These are phyloP conservation scores for Leptinotarsa lineolata DNA, from an alignment of 1,140 invertebrate species.

Conservation along the genomic window DNA sequence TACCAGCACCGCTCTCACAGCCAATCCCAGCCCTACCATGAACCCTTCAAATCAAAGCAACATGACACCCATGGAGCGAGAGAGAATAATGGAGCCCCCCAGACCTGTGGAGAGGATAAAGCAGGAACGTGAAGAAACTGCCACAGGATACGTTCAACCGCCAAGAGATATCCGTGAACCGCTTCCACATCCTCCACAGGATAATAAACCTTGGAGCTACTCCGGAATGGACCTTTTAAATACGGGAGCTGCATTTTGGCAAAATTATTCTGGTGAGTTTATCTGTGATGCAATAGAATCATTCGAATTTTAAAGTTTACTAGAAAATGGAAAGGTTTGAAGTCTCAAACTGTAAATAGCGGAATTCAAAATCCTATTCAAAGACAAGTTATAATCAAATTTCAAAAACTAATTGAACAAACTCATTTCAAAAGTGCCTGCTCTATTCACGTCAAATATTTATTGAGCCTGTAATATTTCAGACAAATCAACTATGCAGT, in stretches of 20 bases:
- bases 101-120: slow-evolving; percentile 43
- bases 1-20: slow-evolving; percentile 19
- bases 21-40: slow-evolving; percentile 11
- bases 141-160: slow-evolving; percentile 34
- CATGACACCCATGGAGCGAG: not conserved
- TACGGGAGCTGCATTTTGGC: slow-evolving; percentile 81
- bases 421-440: no score
- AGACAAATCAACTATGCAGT: no score
- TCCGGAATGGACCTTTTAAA: slow-evolving; percentile 76
- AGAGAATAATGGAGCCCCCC: slow-evolving; percentile 22
- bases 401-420: no score
- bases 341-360: no score
- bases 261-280: slow-evolving; percentile 81
- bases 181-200: slow-evolving; percentile 59
- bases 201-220: slow-evolving; percentile 71
- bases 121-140: slow-evolving; percentile 46
- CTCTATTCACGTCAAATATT: no score
- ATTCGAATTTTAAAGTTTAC: no score
- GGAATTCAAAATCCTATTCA: no score
- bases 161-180: slow-evolving; percentile 41
- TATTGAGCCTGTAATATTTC: no score
- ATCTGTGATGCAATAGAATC: no score
- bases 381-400: no score
- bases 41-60: not conserved
- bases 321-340: no score